These are phyloP conservation scores for Oncorhynchus masou DNA, from an alignment of 2,113 vertebrate species.

Conservation along the genomic window DNA sequence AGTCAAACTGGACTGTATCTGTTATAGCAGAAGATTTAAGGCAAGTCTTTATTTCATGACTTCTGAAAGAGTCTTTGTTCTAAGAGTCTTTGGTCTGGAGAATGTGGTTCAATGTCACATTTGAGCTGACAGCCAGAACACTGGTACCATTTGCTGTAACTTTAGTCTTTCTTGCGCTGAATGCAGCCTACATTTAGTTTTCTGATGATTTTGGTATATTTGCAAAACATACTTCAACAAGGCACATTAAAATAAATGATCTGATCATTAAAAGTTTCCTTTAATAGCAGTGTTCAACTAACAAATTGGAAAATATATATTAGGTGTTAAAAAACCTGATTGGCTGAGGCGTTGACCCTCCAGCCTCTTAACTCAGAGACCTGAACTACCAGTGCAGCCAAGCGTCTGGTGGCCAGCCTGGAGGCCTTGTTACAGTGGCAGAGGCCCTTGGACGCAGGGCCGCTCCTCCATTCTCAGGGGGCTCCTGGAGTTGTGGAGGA, in stretches of 20 bases:
- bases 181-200: too few relatives aligned
- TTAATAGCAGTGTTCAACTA: neutral
- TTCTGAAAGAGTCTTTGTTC: constrained; percentile 54
- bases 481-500: constrained; percentile 60
- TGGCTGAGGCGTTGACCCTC: constrained; percentile 71
- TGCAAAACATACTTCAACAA: neutral
- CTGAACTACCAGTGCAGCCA: constrained; percentile 82
- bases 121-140: too few relatives aligned
- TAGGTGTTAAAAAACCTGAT: neutral
- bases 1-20: constrained; percentile 30
- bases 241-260: neutral
- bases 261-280: neutral
- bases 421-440: constrained; percentile 82
- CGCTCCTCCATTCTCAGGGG: constrained; percentile 1
- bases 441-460: constrained; percentile 45
- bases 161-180: too few relatives aligned
- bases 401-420: constrained; percentile 82
- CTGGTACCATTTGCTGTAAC: too few relatives aligned
- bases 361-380: constrained; percentile 86
- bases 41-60: constrained; percentile 52
- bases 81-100: neutral
- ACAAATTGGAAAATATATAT: neutral
- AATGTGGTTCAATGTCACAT: neutral
- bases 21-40: constrained; percentile 33
- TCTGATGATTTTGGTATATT: neutral